Conservation (phyloP, 2,888 invertebrate genomes). For the Sacculina carcini region DNA sequence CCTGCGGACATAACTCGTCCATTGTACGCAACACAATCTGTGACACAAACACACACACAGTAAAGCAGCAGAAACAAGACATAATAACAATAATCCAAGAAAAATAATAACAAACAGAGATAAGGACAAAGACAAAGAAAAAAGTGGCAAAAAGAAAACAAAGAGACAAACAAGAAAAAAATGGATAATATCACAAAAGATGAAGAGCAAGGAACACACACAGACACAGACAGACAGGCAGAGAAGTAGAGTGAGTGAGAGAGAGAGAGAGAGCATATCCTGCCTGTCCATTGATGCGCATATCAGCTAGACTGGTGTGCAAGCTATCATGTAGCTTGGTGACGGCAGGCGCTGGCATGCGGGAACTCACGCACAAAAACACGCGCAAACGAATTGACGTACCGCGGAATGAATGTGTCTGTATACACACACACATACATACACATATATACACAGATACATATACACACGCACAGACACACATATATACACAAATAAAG, state of each 20-base stretch:
- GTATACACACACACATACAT: not conserved
- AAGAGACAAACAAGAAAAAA: not conserved
- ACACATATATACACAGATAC: not conserved
- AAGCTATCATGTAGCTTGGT: constrained; percentile 2
- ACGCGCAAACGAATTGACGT: constrained; percentile 41
- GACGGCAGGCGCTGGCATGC: not conserved
- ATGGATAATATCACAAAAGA: not conserved
- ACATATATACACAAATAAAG: too few species aligned
- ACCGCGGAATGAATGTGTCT: constrained; percentile 9
- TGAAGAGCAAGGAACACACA: not conserved
- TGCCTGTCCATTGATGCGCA: constrained; percentile 12
- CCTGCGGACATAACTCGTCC: not conserved
- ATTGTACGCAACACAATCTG: not conserved
- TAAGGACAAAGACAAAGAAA: not conserved
- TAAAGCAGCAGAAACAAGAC: not conserved
- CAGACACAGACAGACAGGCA: not conserved
- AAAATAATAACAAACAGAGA: not conserved
- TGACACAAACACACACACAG: not conserved
- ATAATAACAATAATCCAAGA: not conserved
- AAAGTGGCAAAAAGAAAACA: not conserved
- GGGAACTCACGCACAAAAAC: constrained; percentile 36
- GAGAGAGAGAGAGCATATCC: not conserved
- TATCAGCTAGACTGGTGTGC: constrained; percentile 9
- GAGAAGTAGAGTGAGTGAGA: not conserved
- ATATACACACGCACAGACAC: not conserved